phyloP scores from a whole-genome alignment of 1,140 invertebrate genomes.

The Ooceraea biroi region DNA sequence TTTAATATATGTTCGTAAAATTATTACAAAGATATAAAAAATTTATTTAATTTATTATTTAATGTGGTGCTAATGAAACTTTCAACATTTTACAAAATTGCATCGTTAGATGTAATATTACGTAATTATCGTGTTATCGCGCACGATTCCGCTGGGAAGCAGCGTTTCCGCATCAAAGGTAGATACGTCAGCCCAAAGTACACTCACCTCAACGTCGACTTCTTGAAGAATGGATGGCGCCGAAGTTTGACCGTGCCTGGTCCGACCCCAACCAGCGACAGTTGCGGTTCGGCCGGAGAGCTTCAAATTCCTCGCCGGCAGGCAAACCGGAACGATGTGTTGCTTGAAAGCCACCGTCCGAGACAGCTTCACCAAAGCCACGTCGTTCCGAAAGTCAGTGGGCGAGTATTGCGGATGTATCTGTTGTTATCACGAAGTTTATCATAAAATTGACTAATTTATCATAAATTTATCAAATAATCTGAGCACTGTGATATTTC shows the following conservation, averaged over 20 bases:
- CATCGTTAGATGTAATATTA: background rate
- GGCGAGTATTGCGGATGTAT: conserved; percentile 95
- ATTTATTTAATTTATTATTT: conserved; percentile 12
- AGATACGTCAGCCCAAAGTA: background rate
- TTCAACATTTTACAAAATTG: background rate
- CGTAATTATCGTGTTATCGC: background rate
- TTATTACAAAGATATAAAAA: no score
- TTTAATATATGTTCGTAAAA: no score
- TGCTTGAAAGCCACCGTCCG: conserved; percentile 93
- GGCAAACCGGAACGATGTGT: conserved; percentile 95
- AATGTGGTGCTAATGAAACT: background rate
- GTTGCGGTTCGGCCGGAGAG: conserved; percentile 94
- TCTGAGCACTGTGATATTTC: background rate
- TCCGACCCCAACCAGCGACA: conserved; percentile 96
- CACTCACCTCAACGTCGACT: conserved; percentile 83
- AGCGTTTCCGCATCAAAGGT: conserved; percentile 9
- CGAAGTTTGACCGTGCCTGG: conserved; percentile 93
- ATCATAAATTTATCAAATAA: background rate
- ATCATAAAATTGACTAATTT: background rate
- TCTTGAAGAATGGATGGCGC: conserved; percentile 91
- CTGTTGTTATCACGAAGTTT: conserved; percentile 75
- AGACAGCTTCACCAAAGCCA: conserved; percentile 94
- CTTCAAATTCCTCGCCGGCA: conserved; percentile 91
- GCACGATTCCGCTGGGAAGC: background rate
- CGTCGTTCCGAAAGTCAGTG: conserved; percentile 95